phyloP scores from a whole-genome alignment of 1,140 invertebrate species.

The Pachyrhynchus sulphureomaculatus region DNA sequence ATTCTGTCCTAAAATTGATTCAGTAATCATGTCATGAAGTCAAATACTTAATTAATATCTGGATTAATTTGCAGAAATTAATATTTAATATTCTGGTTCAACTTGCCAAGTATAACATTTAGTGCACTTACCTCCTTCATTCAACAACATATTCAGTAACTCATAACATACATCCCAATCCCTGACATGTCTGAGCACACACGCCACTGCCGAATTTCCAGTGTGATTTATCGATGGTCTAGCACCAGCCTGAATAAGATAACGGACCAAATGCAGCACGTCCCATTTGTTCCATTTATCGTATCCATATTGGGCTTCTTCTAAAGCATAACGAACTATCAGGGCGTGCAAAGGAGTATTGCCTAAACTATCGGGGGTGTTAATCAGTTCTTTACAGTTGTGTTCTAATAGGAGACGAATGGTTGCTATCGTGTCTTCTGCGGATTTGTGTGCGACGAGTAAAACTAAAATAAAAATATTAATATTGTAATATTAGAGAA shows the following conservation, averaged over 20 bases:
- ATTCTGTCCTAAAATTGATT: too few species aligned
- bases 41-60: too few species aligned
- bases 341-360: conserved; percentile 66
- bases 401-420: conserved; percentile 66
- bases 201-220: conserved; percentile 71
- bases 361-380: conserved; percentile 69
- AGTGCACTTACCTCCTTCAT: conserved; percentile 62
- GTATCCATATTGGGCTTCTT: conserved; percentile 69
- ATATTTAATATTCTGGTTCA: too few species aligned
- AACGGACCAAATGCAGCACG: conserved; percentile 65
- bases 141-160: conserved; percentile 68
- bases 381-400: conserved; percentile 70
- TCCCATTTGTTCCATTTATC: conserved; percentile 74
- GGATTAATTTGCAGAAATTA: too few species aligned
- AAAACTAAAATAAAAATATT: conserved; percentile 52
- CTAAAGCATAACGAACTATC: conserved; percentile 70
- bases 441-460: conserved; percentile 64
- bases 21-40: too few species aligned
- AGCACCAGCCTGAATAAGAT: conserved; percentile 65
- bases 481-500: background rate
- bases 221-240: conserved; percentile 68
- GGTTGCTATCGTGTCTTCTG: conserved; percentile 68
- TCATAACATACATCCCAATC: conserved; percentile 78
- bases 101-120: too few species aligned
- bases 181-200: conserved; percentile 70